Evolutionary conservation across 92 coral and sea anemone species (phyloP).

Genomic region (Paramuricea clavata): DNA sequence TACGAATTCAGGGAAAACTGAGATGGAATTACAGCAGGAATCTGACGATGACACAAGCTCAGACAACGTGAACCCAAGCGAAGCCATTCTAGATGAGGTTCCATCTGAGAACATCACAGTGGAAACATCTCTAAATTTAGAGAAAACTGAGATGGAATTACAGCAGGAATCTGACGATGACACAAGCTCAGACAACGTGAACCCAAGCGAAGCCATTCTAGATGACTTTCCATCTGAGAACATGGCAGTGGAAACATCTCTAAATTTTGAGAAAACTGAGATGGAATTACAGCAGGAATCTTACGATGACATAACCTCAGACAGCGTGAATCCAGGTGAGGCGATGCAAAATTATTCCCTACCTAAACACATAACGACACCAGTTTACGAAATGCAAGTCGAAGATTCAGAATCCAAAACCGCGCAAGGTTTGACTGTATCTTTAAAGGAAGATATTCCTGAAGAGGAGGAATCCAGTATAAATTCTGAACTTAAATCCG

Average conservation of each 20-base stretch:
- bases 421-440: background rate
- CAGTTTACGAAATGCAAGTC: background rate
- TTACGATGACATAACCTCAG: background rate
- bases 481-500: background rate
- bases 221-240: background rate
- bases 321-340: background rate
- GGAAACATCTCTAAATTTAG: background rate
- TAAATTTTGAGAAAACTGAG: background rate
- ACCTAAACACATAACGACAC: background rate
- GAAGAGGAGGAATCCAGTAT: background rate
- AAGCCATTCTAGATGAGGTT: background rate
- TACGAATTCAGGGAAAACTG: background rate
- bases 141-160: background rate
- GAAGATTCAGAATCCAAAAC: background rate
- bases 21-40: background rate
- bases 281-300: background rate
- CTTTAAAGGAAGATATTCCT: background rate
- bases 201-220: background rate
- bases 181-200: background rate
- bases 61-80: background rate
- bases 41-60: background rate
- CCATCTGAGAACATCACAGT: background rate
- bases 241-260: background rate
- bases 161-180: background rate
- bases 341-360: background rate